phyloP scores from a whole-genome alignment of 2,888 invertebrate species.

The Pristionchus mayeri region DNA sequence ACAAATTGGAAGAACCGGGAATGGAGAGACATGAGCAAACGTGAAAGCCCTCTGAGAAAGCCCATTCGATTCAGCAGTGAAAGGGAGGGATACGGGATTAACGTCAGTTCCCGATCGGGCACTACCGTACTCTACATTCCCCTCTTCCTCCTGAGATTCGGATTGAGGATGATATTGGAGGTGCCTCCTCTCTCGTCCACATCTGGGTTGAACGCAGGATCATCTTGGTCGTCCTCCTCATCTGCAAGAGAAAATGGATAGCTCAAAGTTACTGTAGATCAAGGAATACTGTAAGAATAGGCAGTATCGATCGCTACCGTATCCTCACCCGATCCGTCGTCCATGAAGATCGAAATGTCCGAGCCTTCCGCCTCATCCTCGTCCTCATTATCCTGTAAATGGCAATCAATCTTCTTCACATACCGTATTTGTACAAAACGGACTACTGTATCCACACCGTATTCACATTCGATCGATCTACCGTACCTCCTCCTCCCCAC shows the following conservation, averaged over 20 bases:
- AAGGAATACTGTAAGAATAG: neutral
- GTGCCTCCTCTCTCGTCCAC: slow-evolving; percentile 46
- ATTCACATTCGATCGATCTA: slow-evolving; percentile 28
- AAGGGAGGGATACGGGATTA: neutral
- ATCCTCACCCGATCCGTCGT: slow-evolving; percentile 49
- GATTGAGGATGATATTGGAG: slow-evolving; percentile 48
- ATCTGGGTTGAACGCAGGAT: slow-evolving; percentile 41
- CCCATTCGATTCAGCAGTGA: neutral
- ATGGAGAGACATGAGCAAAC: neutral
- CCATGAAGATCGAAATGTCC: slow-evolving; percentile 36
- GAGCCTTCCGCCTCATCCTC: slow-evolving; percentile 38
- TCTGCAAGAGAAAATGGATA: slow-evolving; percentile 35
- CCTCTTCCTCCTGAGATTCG: slow-evolving; percentile 46
- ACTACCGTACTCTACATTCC: slow-evolving; percentile 15
- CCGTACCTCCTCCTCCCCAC: slow-evolving; percentile 51
- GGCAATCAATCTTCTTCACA: neutral
- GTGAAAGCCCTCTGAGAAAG: neutral
- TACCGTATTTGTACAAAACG: neutral
- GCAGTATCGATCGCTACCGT: neutral
- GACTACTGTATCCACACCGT: too few relatives aligned
- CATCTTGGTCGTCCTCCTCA: slow-evolving; percentile 20
- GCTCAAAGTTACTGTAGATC: neutral
- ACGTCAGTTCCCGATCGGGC: neutral
- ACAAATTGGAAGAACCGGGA: slow-evolving; percentile 10
- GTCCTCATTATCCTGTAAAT: slow-evolving; percentile 43